These are phyloP conservation scores for Aspidoscelis tigris DNA, from an alignment of 2,113 vertebrate species.

Conservation along the genomic window DNA sequence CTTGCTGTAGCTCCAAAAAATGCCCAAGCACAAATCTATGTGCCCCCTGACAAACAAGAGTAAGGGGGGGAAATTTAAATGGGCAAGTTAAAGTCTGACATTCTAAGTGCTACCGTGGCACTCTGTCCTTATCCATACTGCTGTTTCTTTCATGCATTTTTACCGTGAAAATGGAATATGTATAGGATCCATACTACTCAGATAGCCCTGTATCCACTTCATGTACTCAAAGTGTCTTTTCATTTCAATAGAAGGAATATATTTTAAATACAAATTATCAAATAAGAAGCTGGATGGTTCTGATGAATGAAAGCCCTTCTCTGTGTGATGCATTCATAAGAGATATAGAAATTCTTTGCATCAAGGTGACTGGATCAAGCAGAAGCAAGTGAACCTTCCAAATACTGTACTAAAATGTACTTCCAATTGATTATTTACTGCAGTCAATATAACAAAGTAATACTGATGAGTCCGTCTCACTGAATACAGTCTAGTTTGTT, in stretches of 20 bases:
- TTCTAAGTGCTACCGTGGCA: too few species aligned
- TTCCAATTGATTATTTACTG: constrained; percentile 45
- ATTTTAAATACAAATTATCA: neutral
- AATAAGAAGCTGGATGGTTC: neutral
- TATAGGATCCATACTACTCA: neutral
- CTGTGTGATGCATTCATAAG: neutral
- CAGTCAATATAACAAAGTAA: constrained; percentile 54
- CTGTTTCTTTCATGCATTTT: neutral
- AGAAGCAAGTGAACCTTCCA: too few species aligned
- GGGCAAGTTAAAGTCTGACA: constrained; percentile 15
- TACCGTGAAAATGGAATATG: neutral
- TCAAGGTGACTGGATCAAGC: neutral
- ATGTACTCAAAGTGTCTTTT: neutral
- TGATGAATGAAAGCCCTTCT: neutral
- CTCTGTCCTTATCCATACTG: neutral
- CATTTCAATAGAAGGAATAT: neutral
- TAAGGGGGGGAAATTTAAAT: neutral
- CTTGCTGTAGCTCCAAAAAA: constrained; percentile 5
- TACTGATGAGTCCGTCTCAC: constrained; percentile 46
- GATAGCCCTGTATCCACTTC: neutral
- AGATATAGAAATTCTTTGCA: neutral
- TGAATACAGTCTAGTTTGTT: neutral
- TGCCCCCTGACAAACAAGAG: neutral
- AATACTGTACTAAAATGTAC: too few species aligned
- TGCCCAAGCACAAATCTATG: neutral